Conservation (phyloP, 2,797 vertebrate genomes). For the Neomorphus geoffroyi region DNA sequence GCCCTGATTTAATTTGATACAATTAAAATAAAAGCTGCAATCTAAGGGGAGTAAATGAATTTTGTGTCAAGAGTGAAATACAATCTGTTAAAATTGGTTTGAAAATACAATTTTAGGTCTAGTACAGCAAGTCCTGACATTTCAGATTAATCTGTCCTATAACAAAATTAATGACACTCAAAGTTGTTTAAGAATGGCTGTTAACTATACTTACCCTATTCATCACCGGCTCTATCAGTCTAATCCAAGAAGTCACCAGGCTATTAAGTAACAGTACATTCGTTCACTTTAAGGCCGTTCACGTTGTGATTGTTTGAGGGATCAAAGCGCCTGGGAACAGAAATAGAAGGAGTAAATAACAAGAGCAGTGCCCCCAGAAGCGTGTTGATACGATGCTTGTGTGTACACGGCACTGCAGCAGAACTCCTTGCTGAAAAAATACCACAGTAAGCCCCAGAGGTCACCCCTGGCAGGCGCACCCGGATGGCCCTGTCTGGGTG, state of each 20-base stretch:
- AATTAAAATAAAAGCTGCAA: conserved; percentile 72
- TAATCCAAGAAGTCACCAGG: conserved; percentile 67
- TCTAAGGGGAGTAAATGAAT: conserved; percentile 68
- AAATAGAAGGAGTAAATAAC: conserved; percentile 29
- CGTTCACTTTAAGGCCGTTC: conserved; percentile 60
- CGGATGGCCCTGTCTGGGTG: not conserved
- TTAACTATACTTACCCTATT: conserved; percentile 77
- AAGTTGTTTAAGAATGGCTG: conserved; percentile 77
- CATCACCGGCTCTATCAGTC: conserved; percentile 70
- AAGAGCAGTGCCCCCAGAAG: not conserved
- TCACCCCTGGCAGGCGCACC: not conserved
- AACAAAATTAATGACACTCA: conserved; percentile 75
- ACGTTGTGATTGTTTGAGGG: conserved; percentile 39
- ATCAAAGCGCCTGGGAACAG: not conserved
- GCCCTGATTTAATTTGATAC: conserved; percentile 62
- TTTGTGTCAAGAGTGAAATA: conserved; percentile 78
- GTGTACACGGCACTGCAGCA: not conserved
- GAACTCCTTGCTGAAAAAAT: not conserved
- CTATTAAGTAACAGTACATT: conserved; percentile 65
- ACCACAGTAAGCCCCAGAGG: not conserved
- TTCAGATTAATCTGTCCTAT: conserved; percentile 77
- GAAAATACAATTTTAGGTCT: conserved; percentile 78
- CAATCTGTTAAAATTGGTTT: conserved; percentile 78
- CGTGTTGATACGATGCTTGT: not conserved
- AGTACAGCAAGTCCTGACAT: conserved; percentile 77